A percentile compares a stretch with the other conserved stretches of the same genome.
These are phyloP conservation scores for Seira ritae DNA, from an alignment of 2,888 invertebrate genomes.

Conservation along the genomic window DNA sequence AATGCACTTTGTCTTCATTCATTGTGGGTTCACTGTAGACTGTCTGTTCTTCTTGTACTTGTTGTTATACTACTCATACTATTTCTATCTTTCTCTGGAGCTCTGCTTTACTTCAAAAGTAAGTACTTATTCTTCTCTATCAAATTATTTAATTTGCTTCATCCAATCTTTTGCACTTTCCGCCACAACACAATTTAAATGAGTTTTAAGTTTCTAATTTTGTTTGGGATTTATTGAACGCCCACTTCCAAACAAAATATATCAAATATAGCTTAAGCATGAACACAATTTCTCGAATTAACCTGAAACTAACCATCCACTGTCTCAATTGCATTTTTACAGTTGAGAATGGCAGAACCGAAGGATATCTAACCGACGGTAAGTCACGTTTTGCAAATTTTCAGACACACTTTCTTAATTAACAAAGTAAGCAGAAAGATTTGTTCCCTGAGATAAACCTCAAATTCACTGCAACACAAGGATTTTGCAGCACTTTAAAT, in stretches of 20 bases:
- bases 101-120: conserved; percentile 72
- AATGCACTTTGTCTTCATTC: conserved; percentile 56
- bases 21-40: conserved; percentile 67
- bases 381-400: too few species aligned
- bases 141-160: neutral
- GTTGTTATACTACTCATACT: conserved; percentile 68
- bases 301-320: neutral
- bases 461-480: too few species aligned
- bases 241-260: neutral
- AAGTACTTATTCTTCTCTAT: conserved; percentile 42
- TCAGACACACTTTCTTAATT: too few species aligned
- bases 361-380: conserved; percentile 50
- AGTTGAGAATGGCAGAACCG: conserved; percentile 51
- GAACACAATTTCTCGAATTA: neutral
- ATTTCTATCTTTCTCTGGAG: conserved; percentile 70
- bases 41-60: conserved; percentile 68
- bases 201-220: too few species aligned
- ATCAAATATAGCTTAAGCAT: conserved; percentile 6
- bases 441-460: too few species aligned
- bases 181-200: neutral
- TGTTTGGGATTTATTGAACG: neutral
- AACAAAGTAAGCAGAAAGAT: too few species aligned
- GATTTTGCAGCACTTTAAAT: too few species aligned
- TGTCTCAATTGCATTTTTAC: conserved; percentile 33
- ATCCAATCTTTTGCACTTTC: conserved; percentile 23